Conservation (phyloP, 2,888 invertebrate genomes). For the Heliconius ismenius region DNA sequence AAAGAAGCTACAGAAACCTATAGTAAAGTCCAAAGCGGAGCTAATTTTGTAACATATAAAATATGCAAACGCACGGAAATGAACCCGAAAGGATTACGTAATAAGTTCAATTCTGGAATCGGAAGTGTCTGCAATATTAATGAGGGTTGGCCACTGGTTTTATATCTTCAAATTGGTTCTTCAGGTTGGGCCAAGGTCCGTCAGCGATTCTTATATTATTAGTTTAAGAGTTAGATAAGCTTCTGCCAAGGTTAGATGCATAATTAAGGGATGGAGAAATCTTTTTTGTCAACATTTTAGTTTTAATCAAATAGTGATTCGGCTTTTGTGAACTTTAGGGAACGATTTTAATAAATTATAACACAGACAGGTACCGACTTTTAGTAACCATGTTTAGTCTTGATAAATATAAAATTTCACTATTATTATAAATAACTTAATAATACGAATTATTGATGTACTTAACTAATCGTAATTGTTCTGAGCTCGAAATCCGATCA, state of each 20-base stretch:
- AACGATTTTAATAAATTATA: background rate
- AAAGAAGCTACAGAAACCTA: background rate
- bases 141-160: constrained; percentile 37
- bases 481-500: too few relatives aligned
- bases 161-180: constrained; percentile 15
- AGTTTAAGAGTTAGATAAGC: constrained; percentile 24
- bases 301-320: background rate
- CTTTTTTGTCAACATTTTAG: constrained; percentile 1
- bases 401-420: background rate
- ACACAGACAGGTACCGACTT: background rate
- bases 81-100: constrained; percentile 47
- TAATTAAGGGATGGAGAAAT: constrained; percentile 15
- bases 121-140: constrained; percentile 48
- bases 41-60: constrained; percentile 35
- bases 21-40: background rate
- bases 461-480: too few relatives aligned
- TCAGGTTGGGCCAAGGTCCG: constrained; percentile 13
- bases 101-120: constrained; percentile 47
- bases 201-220: constrained; percentile 20
- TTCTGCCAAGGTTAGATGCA: constrained; percentile 8
- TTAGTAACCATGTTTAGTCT: background rate
- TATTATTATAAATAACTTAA: background rate
- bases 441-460: too few relatives aligned
- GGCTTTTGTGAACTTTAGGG: background rate
- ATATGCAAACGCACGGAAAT: constrained; percentile 46